Evolutionary conservation across 1,140 invertebrate species (phyloP).

Genomic region (Rhopalosiphum maidis): DNA sequence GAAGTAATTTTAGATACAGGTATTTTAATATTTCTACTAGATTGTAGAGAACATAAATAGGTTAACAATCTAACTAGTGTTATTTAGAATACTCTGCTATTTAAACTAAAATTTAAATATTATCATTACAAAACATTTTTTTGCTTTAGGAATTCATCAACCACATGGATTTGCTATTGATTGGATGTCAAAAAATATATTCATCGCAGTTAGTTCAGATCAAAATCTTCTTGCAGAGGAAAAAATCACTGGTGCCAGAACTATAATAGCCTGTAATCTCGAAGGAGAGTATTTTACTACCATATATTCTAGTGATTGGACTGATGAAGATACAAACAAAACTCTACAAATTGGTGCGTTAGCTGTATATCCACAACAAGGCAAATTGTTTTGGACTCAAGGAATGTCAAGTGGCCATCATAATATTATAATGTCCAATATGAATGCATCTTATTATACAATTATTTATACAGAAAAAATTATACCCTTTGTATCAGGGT

Average conservation of each 20-base stretch:
- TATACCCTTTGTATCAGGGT: slow-evolving; percentile 45
- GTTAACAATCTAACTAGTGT: not conserved
- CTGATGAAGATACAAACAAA: slow-evolving; percentile 45
- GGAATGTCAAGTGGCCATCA: slow-evolving; percentile 51
- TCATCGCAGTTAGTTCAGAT: slow-evolving; percentile 68
- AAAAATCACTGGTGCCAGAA: slow-evolving; percentile 63
- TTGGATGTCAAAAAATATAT: slow-evolving; percentile 79
- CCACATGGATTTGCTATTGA: slow-evolving; percentile 74
- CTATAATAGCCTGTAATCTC: slow-evolving; percentile 74
- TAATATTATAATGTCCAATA: slow-evolving; percentile 53
- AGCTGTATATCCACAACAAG: slow-evolving; percentile 68
- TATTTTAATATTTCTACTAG: slow-evolving; percentile 59
- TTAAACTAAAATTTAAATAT: not conserved
- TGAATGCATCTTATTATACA: slow-evolving; percentile 23
- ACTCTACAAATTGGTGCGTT: slow-evolving; percentile 64
- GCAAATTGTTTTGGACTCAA: slow-evolving; percentile 71
- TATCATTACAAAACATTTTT: not conserved
- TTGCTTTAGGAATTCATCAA: slow-evolving; percentile 66
- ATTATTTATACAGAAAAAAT: slow-evolving; percentile 52
- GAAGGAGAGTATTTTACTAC: slow-evolving; percentile 74
- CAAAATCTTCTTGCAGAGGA: slow-evolving; percentile 62
- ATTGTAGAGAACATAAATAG: not conserved
- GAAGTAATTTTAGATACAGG: slow-evolving; percentile 79
- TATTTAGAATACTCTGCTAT: not conserved
- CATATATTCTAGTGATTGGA: slow-evolving; percentile 59